Percentiles rank a stretch among this genome's conserved stretches.
Evolutionary conservation across 2,888 invertebrate genomes (phyloP).

Genomic region (Volucella zonaria): DNA sequence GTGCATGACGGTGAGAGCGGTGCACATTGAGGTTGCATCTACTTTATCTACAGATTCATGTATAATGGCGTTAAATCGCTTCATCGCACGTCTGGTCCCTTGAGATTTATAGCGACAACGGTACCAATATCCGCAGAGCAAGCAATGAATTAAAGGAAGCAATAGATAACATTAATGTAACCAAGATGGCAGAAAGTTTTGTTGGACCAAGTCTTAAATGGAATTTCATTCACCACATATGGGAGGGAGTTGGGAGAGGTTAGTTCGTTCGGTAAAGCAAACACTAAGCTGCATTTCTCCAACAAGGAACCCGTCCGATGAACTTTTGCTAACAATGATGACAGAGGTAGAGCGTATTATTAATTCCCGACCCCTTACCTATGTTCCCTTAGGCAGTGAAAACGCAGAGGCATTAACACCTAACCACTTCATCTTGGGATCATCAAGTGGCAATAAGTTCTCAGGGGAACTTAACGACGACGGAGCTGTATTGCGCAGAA

Average conservation of each 20-base stretch:
- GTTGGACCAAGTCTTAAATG: conserved; percentile 56
- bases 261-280: conserved; percentile 62
- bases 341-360: conserved; percentile 65
- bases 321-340: conserved; percentile 51
- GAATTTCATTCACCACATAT: conserved; percentile 75
- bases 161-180: too few relatives aligned
- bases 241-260: conserved; percentile 62
- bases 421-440: conserved; percentile 72
- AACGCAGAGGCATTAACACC: conserved; percentile 71
- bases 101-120: conserved; percentile 56
- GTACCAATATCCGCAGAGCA: conserved; percentile 49
- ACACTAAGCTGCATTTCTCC: conserved; percentile 57
- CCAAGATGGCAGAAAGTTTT: conserved; percentile 31
- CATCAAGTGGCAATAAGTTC: conserved; percentile 38
- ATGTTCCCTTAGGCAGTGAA: conserved; percentile 33
- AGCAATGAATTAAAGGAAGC: conserved; percentile 13
- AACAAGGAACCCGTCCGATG: conserved; percentile 68
- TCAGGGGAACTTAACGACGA: conserved; percentile 5
- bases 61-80: conserved; percentile 42
- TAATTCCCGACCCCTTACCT: conserved; percentile 65
- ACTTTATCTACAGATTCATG: too few relatives aligned
- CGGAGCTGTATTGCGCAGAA: conserved; percentile 11
- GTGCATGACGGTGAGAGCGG: conserved; percentile 58
- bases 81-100: conserved; percentile 27
- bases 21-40: conserved; percentile 60